Evolutionary conservation across 1,140 invertebrate genomes (phyloP).

Genomic region (Pachypeltis micranthus): DNA sequence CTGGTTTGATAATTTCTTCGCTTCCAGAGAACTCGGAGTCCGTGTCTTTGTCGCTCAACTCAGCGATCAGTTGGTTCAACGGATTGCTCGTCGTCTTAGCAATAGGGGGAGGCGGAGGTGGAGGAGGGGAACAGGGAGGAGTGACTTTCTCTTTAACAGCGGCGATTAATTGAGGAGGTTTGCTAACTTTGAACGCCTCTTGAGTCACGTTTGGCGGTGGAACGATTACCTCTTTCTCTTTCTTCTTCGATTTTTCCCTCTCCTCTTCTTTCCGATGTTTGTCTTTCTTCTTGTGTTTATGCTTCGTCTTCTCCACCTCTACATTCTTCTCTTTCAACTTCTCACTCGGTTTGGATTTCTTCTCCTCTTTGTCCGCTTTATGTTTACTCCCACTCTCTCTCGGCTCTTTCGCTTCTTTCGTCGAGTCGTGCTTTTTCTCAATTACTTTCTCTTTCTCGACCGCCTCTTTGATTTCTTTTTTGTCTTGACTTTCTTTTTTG

Average conservation of each 20-base stretch:
- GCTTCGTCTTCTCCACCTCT: constrained; percentile 36
- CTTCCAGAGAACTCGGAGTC: constrained; percentile 20
- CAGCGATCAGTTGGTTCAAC: constrained; percentile 17
- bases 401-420: constrained; percentile 42
- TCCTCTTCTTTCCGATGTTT: constrained; percentile 32
- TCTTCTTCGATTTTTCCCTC: constrained; percentile 30
- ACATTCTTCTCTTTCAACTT: constrained; percentile 33
- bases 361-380: constrained; percentile 31
- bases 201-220: constrained; percentile 27
- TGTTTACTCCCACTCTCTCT: constrained; percentile 33
- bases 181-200: constrained; percentile 23
- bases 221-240: constrained; percentile 39
- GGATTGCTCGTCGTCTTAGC: constrained; percentile 20
- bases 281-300: constrained; percentile 43
- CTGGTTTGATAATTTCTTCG: constrained; percentile 17
- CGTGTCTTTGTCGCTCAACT: constrained; percentile 20
- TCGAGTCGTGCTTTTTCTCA: constrained; percentile 26
- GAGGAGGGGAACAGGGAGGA: constrained; percentile 34
- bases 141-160: constrained; percentile 29
- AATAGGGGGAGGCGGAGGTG: constrained; percentile 34
- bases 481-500: constrained; percentile 36
- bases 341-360: constrained; percentile 26
- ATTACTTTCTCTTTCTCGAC: constrained; percentile 20
- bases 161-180: constrained; percentile 18
- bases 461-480: constrained; percentile 38